These are phyloP conservation scores for Lepidurus couesii DNA, from an alignment of 1,140 invertebrate species.

Conservation along the genomic window DNA sequence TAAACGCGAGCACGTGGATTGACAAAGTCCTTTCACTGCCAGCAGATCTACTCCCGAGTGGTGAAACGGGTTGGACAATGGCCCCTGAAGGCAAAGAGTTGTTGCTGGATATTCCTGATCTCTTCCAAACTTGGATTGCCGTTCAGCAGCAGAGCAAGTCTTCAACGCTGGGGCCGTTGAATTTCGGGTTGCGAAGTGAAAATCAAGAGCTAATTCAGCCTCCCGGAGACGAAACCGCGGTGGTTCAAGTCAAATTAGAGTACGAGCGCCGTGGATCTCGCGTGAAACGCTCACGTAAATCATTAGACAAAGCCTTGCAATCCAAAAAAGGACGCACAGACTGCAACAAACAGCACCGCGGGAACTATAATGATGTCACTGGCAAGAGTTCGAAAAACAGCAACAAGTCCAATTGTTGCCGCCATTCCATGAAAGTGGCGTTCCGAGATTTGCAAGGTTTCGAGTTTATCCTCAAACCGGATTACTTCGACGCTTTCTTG, in stretches of 20 bases:
- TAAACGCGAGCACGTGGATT: neutral
- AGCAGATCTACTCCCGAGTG: neutral
- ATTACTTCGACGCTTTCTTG: conserved; percentile 63
- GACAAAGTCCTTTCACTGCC: neutral
- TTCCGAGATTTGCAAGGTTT: conserved; percentile 63
- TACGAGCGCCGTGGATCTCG: conserved; percentile 13
- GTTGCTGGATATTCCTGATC: neutral
- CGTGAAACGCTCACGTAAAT: neutral
- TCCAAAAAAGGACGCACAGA: neutral
- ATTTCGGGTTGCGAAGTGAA: neutral
- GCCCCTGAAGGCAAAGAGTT: neutral
- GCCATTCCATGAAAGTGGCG: conserved; percentile 57
- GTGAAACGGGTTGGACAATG: neutral
- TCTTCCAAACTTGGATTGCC: conserved; percentile 9
- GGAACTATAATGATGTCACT: conserved; percentile 23
- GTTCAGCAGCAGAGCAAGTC: neutral
- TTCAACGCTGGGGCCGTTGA: neutral
- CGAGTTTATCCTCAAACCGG: conserved; percentile 63
- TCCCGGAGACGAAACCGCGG: neutral
- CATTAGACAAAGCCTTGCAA: neutral
- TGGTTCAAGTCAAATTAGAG: neutral
- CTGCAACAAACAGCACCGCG: neutral
- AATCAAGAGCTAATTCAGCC: neutral
- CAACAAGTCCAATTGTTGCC: conserved; percentile 56
- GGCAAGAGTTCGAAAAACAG: conserved; percentile 39